These are phyloP conservation scores for Astreopora myriophthalma DNA, from an alignment of 64 coral and sea anemone species.

Conservation along the genomic window DNA sequence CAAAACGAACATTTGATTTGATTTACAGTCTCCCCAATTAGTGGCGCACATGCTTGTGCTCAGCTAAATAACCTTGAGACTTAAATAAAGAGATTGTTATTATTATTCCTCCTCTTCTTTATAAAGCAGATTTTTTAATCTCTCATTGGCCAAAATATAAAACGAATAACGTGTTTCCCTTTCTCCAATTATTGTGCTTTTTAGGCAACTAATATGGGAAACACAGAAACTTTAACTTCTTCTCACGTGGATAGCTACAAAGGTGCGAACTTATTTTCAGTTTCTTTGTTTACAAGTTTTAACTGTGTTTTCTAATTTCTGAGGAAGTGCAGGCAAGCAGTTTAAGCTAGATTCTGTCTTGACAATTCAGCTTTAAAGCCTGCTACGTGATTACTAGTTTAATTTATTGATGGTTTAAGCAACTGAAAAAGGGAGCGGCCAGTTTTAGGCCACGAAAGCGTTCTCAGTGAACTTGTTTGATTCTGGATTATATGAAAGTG, in stretches of 20 bases:
- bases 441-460: not conserved
- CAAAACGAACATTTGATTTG: too few species aligned
- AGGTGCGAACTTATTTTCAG: not conserved
- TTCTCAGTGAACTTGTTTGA: not conserved
- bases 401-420: not conserved
- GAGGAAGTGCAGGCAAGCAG: not conserved
- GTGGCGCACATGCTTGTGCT: too few species aligned
- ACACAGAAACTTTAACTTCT: not conserved
- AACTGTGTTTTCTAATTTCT: not conserved
- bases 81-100: too few species aligned
- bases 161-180: not conserved
- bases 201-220: slow-evolving; percentile 5
- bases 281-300: not conserved
- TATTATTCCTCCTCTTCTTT: not conserved
- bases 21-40: too few species aligned
- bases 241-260: slow-evolving; percentile 20
- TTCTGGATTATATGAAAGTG: not conserved
- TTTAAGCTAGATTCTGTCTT: too few species aligned
- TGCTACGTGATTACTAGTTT: not conserved
- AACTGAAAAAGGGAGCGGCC: not conserved
- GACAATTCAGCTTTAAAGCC: not conserved
- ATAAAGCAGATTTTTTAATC: not conserved
- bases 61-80: too few species aligned
- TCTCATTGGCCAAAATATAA: not conserved
- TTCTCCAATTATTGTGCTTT: not conserved